Conservation (phyloP, 64 coral and sea anemone genomes). For the Montipora cactus region DNA sequence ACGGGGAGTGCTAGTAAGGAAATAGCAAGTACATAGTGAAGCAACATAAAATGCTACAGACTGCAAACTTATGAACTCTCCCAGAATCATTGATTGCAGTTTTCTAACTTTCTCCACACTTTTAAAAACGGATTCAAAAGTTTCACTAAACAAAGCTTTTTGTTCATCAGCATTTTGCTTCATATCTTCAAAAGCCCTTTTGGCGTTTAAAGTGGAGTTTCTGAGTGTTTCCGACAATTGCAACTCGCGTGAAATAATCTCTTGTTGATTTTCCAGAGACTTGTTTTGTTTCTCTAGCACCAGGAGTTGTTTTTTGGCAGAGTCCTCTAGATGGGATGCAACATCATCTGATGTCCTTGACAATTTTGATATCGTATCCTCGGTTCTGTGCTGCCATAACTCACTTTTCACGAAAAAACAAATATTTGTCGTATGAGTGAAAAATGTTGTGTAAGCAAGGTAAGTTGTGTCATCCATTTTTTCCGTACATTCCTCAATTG, state of each 20-base stretch:
- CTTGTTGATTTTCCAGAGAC: conserved; percentile 87
- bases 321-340: conserved; percentile 85
- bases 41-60: conserved; percentile 94
- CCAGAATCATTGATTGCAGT: conserved; percentile 91
- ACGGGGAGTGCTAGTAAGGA: conserved; percentile 87
- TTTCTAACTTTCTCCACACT: conserved; percentile 85
- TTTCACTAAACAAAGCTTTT: conserved; percentile 89
- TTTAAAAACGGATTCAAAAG: conserved; percentile 91
- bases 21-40: conserved; percentile 85
- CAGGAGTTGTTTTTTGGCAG: conserved; percentile 66
- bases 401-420: conserved; percentile 96
- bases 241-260: conserved; percentile 76
- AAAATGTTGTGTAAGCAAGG: conserved; percentile 93
- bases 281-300: conserved; percentile 83
- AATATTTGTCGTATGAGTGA: conserved; percentile 95
- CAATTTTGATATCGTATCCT: conserved; percentile 88
- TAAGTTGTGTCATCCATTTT: conserved; percentile 88
- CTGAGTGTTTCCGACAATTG: conserved; percentile 74
- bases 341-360: conserved; percentile 90
- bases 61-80: conserved; percentile 93
- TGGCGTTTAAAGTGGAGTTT: conserved; percentile 79
- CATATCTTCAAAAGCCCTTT: conserved; percentile 90
- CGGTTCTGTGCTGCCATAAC: conserved; percentile 91
- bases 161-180: conserved; percentile 83
- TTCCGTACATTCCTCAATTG: conserved; percentile 85